Evolutionary conservation across 1,140 invertebrate genomes (phyloP).

Genomic region (Aphaenogaster rudis): DNA sequence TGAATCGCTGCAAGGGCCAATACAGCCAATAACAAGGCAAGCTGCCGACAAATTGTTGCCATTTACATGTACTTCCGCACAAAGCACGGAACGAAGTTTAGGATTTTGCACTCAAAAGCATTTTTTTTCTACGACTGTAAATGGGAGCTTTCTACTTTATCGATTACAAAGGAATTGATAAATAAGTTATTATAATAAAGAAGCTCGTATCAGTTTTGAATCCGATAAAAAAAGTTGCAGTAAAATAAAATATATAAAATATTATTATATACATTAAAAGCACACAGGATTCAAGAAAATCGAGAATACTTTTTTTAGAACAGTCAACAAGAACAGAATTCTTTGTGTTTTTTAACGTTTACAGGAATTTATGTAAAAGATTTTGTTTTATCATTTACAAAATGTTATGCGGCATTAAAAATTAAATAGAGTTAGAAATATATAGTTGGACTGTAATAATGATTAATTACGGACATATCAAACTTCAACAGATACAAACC

Average conservation of each 20-base stretch:
- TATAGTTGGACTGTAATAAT: neutral
- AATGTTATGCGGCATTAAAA: neutral
- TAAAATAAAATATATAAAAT: neutral
- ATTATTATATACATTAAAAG: neutral
- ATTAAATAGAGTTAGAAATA: neutral
- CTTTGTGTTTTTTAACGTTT: neutral
- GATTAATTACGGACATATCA: neutral
- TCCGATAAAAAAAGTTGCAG: neutral
- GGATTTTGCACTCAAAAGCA: neutral
- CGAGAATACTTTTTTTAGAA: neutral
- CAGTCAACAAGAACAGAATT: neutral
- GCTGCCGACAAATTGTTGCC: slow-evolving; percentile 74
- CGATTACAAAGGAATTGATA: neutral
- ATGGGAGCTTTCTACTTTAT: neutral
- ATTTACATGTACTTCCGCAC: slow-evolving; percentile 7
- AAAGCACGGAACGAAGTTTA: neutral
- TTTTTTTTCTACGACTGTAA: neutral
- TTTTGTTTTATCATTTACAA: neutral
- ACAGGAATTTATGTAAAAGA: neutral
- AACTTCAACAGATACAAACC: slow-evolving; percentile 73
- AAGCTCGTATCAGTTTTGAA: neutral
- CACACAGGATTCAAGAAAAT: neutral
- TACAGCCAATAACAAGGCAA: slow-evolving; percentile 76
- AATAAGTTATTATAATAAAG: neutral
- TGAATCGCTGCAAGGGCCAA: slow-evolving; percentile 75